Base-by-base conservation (phyloP, 2,888 invertebrate species). In the Gisinianus flammeolus region DNA sequence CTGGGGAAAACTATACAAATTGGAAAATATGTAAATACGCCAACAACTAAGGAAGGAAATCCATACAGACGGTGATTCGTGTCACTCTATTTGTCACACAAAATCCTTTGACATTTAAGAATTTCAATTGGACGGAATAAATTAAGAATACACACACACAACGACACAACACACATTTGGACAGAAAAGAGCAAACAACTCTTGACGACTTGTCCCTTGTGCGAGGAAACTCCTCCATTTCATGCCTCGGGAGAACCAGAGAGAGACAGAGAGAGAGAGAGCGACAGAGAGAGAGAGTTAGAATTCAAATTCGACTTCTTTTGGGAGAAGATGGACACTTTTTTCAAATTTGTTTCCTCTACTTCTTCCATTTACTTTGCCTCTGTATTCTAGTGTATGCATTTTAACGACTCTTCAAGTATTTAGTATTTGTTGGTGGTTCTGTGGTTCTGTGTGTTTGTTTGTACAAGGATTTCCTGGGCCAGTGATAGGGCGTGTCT, bases 71-170 rank as follows among this genome's bases (percentile, higher is more conserved):
- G 5, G 35, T 22, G 33, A 69, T 44, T 54, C 31, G 58, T 72
- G 58, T n/a, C 72, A 72, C 58, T 72, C 72, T 72, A 58, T 72
- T 72, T 72, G 72, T 72, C 72, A 72, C 19, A 24, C 28, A 24
- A 12, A 26, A 64, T 64, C 12, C 28, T 69, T 54, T 70, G 70
- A 70, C 70, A 72, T 31, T 56, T 72, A 10, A 22, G 58, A 72
- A 72, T 58, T 72, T 72, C 5, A 24, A 72, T 72, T 72, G 52
- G 58, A 58, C n/a, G 58, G 58, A 72, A 72, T 72, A 58, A 72
- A 72, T 72, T 58, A 67, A 67, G 66, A 16, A 44, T 8, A n/a
- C n/a, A n/a, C n/a, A n/a, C n/a, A n/a, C n/a, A 62, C 26, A 62
- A 8, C 8, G 8, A 62, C 12, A 26, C 28, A 62, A 26, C 28